Percentiles rank a stretch among this genome's conserved stretches.
phyloP scores from a whole-genome alignment of 2,797 vertebrate species.

The Dicrostonyx torquatus region DNA sequence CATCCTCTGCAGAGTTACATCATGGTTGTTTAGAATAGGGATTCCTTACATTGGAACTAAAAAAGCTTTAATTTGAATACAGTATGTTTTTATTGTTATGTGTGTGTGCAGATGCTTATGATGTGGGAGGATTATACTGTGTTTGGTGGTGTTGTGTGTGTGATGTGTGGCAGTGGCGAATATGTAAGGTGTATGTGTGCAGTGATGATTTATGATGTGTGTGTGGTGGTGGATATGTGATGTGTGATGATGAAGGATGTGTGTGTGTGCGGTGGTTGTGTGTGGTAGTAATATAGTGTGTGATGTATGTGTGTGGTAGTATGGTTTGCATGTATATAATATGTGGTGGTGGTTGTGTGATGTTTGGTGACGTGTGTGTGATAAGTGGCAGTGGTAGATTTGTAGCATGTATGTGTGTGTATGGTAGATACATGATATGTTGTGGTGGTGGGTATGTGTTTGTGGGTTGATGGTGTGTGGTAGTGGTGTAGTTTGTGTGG shows the following conservation, averaged over 20 bases:
- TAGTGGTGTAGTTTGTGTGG: too few species aligned
- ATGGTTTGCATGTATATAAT: not conserved
- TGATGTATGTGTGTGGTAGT: not conserved
- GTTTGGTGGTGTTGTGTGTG: not conserved
- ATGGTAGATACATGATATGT: too few species aligned
- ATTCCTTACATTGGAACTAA: not conserved
- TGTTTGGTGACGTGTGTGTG: not conserved
- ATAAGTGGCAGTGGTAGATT: too few species aligned
- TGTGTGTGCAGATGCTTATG: not conserved
- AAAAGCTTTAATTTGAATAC: not conserved
- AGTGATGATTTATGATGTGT: not conserved
- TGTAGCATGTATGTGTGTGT: too few species aligned
- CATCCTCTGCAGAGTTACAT: not conserved
- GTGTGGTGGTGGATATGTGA: not conserved
- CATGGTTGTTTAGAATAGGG: not conserved
- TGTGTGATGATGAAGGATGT: not conserved
- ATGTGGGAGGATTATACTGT: not conserved
- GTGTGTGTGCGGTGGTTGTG: not conserved
- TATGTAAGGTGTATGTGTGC: too few species aligned
- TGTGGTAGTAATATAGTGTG: not conserved
- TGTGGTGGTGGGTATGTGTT: too few species aligned
- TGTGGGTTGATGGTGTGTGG: not conserved
- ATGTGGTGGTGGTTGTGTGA: not conserved
- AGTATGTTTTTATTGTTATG: not conserved
- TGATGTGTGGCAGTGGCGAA: not conserved